Base-by-base conservation (phyloP, 2,113 vertebrate genomes). In the Cynopterus brachyotis region DNA sequence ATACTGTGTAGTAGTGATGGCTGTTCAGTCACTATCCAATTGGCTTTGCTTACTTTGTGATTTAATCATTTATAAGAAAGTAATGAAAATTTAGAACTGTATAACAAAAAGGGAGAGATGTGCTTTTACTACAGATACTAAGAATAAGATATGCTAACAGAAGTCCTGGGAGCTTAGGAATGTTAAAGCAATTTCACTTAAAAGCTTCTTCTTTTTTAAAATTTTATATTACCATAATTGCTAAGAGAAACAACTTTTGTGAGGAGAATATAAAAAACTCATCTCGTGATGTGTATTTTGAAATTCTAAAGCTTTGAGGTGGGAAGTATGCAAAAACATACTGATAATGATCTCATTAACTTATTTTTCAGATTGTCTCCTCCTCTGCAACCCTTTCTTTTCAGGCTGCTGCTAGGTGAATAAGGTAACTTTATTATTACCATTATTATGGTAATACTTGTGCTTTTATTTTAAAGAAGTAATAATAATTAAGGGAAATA, bases 51-150 rank as follows among this genome's bases (percentile, higher is more conserved):
- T 97, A 92, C 69, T 97, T 92, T 97, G 86, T 97, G 91, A 96
- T 98, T 98, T 98, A 98, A 98, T 98, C 98, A 88, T 96, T 98
- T 96, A 88, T 94, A 69, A 92, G 82, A 75, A 57, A 55, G 10
- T 94, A 98, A 96, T 96, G 89, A 96, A 97, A 97, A 97, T 94
- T 97, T 92, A 93, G 76, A 95, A 93, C 97, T 40, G 2, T 35
- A 11, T 83, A 69, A 66, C 42, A 76, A 83, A 97, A 97, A 85
- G 35, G 32, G 53, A 92, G 66, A 96, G 96, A 90, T 64, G 53
- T 26, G 59, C 9, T 96, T 98, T 98, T 97, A 93, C 42, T 92
- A 8, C 2, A 91, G 67, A 94, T 67, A 50, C 62, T 83, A 95
- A 96, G 57, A 96, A 69, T 37, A 85, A 73, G 24, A 17, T 66